Conservation (phyloP, 1,140 invertebrate species). For the Harpegnathos saltator region DNA sequence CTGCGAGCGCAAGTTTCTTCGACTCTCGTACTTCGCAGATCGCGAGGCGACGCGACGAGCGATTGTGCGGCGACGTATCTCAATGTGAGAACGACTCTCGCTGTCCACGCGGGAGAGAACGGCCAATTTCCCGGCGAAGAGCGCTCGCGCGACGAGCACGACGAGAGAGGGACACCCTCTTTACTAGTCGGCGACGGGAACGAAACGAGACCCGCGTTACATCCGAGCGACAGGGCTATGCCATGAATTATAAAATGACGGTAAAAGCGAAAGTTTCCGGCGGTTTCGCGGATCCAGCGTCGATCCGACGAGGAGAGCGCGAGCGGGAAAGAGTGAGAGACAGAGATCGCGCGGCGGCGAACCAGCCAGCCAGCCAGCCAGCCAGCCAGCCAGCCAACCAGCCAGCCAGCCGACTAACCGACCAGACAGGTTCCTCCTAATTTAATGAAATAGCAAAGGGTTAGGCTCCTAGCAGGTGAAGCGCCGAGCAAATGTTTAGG, state of each 20-base stretch:
- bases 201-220: slow-evolving; percentile 77
- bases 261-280: slow-evolving; percentile 85
- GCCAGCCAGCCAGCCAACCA: slow-evolving; percentile 69
- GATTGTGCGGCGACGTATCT: background rate
- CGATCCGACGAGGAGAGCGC: slow-evolving; percentile 1
- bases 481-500: slow-evolving; percentile 80
- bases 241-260: slow-evolving; percentile 85
- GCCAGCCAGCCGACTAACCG: slow-evolving; percentile 64
- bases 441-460: slow-evolving; percentile 83
- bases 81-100: background rate
- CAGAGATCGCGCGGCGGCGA: slow-evolving; percentile 12
- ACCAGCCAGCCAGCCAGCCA: slow-evolving; percentile 59
- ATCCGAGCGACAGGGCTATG: slow-evolving; percentile 81
- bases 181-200: slow-evolving; percentile 70
- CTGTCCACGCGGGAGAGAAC: slow-evolving; percentile 81
- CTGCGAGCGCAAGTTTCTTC: too few species aligned
- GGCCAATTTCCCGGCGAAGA: slow-evolving; percentile 74
- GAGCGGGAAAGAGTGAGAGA: slow-evolving; percentile 30
- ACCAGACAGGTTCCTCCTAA: slow-evolving; percentile 77
- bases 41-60: too few species aligned
- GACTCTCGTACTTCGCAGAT: background rate
- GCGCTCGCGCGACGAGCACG: slow-evolving; percentile 66
- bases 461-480: slow-evolving; percentile 78
- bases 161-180: slow-evolving; percentile 67
- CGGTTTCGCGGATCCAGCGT: slow-evolving; percentile 71